phyloP scores from a whole-genome alignment of 2,888 invertebrate species.

The Arenicola marina region DNA sequence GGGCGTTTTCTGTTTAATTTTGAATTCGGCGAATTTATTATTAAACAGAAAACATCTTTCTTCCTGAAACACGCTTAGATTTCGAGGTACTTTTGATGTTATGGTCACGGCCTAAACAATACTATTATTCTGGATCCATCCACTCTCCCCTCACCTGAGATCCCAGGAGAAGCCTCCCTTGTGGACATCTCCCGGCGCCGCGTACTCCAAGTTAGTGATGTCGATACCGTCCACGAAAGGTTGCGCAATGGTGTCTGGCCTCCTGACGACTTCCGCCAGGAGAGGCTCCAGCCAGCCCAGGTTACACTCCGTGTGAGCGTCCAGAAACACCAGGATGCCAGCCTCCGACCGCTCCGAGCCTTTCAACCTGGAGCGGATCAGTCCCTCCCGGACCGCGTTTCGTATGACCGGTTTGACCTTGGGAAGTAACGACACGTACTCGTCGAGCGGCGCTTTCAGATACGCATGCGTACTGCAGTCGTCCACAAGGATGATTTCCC shows the following conservation, averaged over 20 bases:
- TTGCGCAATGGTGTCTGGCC: constrained; percentile 24
- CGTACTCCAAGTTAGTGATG: not conserved
- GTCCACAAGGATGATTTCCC: constrained; percentile 32
- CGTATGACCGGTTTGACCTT: constrained; percentile 31
- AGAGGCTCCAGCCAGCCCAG: constrained; percentile 34
- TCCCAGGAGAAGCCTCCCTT: not conserved
- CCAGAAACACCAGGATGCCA: constrained; percentile 32
- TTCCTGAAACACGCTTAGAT: no score
- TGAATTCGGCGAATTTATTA: no score
- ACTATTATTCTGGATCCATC: no score
- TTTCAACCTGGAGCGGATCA: constrained; percentile 30
- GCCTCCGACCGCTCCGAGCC: constrained; percentile 19
- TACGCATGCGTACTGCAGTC: constrained; percentile 29
- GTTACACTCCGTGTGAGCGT: constrained; percentile 36
- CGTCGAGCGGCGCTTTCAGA: constrained; percentile 18
- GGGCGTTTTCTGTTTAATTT: no score
- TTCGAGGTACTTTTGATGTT: no score
- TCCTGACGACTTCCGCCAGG: constrained; percentile 20
- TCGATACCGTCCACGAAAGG: constrained; percentile 33
- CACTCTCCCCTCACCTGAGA: constrained; percentile 1
- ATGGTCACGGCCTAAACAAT: no score
- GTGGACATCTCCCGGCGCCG: not conserved
- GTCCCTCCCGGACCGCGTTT: constrained; percentile 25
- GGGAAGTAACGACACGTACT: constrained; percentile 24
- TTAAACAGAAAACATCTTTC: no score